Evolutionary conservation across 2,888 invertebrate genomes (phyloP).

Genomic region (Pycnomerus fuliginosus): DNA sequence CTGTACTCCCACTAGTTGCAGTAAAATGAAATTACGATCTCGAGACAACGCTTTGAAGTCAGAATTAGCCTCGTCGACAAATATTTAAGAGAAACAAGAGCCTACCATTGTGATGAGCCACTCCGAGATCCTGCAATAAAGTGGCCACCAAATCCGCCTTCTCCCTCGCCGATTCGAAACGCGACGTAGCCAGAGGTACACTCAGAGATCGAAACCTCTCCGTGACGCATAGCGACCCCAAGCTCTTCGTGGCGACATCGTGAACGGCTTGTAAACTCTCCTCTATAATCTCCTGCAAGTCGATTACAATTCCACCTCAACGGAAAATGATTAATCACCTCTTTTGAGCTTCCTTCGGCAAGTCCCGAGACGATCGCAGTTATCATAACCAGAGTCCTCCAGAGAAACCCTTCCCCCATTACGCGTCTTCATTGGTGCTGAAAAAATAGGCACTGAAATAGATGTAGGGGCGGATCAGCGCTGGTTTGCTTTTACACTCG

Average conservation of each 20-base stretch:
- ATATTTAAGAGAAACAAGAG: too few species aligned
- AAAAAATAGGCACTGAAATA: too few species aligned
- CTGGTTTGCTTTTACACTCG: too few species aligned
- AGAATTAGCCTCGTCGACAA: too few species aligned
- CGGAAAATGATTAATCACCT: slow-evolving; percentile 37
- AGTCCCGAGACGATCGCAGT: slow-evolving; percentile 42
- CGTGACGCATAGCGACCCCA: slow-evolving; percentile 71
- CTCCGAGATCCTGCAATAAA: slow-evolving; percentile 71
- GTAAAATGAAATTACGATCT: too few species aligned
- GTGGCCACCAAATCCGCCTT: slow-evolving; percentile 78
- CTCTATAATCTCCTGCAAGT: slow-evolving; percentile 48
- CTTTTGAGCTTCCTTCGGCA: slow-evolving; percentile 48
- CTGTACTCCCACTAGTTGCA: too few species aligned
- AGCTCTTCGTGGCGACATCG: slow-evolving; percentile 71
- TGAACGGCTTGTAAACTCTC: slow-evolving; percentile 66
- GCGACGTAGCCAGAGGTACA: slow-evolving; percentile 67
- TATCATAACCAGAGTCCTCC: slow-evolving; percentile 43
- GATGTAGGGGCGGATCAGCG: too few species aligned
- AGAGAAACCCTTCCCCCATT: slow-evolving; percentile 49
- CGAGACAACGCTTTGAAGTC: too few species aligned
- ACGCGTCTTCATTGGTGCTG: slow-evolving; percentile 54
- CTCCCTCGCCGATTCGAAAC: slow-evolving; percentile 75
- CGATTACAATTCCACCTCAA: too few species aligned
- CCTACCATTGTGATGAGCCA: slow-evolving; percentile 63
- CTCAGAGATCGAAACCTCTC: slow-evolving; percentile 68